Conservation (phyloP, 2,888 invertebrate genomes). For the Diogma glabrata region DNA sequence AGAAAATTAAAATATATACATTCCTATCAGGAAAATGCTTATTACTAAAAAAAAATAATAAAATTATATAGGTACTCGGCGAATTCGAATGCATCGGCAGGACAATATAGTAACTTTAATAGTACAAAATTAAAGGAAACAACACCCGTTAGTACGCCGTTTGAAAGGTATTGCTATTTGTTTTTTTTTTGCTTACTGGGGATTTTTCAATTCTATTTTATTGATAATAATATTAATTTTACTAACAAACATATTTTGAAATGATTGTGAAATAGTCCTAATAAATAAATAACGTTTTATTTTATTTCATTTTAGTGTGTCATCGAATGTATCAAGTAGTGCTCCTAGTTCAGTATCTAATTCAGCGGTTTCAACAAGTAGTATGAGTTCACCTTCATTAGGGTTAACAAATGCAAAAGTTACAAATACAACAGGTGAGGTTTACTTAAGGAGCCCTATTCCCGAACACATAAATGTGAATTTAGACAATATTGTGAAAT, state of each 20-base stretch:
- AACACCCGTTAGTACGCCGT: conserved; percentile 32
- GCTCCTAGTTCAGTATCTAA: conserved; percentile 30
- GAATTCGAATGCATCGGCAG: conserved; percentile 35
- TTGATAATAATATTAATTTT: too few species aligned
- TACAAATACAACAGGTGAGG: conserved; percentile 19
- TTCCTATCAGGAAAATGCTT: too few species aligned
- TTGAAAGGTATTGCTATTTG: conserved; percentile 30
- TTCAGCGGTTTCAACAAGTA: conserved; percentile 30
- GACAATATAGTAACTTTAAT: conserved; percentile 38
- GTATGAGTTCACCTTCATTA: conserved; percentile 28
- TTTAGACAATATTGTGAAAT: background rate
- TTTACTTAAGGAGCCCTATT: conserved; percentile 17
- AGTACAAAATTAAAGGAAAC: conserved; percentile 37
- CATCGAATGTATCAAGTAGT: conserved; percentile 32
- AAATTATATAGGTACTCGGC: conserved; percentile 32
- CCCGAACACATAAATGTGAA: background rate
- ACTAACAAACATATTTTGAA: too few species aligned
- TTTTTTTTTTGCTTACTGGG: too few species aligned
- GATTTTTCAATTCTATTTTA: too few species aligned
- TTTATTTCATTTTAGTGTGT: conserved; percentile 24
- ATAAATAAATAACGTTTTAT: too few species aligned
- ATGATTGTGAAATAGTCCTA: too few species aligned
- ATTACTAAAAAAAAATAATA: background rate
- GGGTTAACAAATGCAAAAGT: conserved; percentile 22
- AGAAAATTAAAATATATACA: too few species aligned